phyloP scores from a whole-genome alignment of 1,140 invertebrate species.

The Heliconius eleuchia region DNA sequence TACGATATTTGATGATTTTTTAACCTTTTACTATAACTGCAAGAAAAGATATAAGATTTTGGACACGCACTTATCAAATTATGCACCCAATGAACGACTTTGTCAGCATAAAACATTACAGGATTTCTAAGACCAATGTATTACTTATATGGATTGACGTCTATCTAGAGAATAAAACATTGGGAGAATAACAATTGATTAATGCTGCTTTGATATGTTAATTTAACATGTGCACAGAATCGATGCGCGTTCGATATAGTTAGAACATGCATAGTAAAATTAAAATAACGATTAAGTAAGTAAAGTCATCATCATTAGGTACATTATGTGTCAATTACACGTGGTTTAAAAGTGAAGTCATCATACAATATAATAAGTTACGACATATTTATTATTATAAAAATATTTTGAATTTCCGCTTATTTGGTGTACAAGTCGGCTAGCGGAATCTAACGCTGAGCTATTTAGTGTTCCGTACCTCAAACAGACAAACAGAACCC shows the following conservation, averaged over 20 bases:
- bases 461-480: no score
- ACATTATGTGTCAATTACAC: not conserved
- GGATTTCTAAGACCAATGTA: not conserved
- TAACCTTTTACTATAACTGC: no score
- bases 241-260: not conserved
- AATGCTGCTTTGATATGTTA: not conserved
- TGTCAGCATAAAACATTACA: not conserved
- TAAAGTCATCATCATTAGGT: not conserved
- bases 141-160: not conserved
- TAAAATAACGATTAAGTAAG: not conserved
- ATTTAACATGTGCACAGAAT: conserved; percentile 2
- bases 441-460: no score
- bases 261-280: no score
- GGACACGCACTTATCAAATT: not conserved
- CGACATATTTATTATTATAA: not conserved
- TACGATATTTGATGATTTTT: no score
- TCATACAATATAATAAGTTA: not conserved
- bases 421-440: no score
- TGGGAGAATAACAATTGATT: not conserved
- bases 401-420: not conserved
- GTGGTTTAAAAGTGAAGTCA: not conserved
- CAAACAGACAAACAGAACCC: no score
- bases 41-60: not conserved
- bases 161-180: not conserved
- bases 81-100: not conserved